Percentiles rank a stretch among this genome's conserved stretches.
Evolutionary conservation across 2,113 vertebrate genomes (phyloP).

Genomic region (Triplophysa tibetana): DNA sequence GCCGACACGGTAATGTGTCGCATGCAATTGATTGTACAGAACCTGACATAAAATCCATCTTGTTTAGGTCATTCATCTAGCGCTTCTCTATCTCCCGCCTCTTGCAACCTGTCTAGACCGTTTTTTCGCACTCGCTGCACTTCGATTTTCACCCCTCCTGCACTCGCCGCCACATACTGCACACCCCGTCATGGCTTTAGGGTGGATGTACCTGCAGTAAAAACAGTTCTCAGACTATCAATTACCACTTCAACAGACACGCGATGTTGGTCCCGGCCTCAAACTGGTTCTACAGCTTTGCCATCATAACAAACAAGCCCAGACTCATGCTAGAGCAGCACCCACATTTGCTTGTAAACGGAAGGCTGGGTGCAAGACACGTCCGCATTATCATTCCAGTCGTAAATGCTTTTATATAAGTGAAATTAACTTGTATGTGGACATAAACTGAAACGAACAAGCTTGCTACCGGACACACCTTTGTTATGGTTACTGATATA

Average conservation of each 20-base stretch:
- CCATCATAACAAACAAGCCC: conserved; percentile 57
- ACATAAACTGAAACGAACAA: not conserved
- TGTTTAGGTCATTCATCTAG: conserved; percentile 55
- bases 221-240: conserved; percentile 76
- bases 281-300: conserved; percentile 56
- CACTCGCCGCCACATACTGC: not conserved
- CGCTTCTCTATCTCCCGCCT: conserved; percentile 56
- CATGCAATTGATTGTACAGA: conserved; percentile 19
- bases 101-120: conserved; percentile 20
- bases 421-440: not conserved
- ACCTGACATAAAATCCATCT: conserved; percentile 42
- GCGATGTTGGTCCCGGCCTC: conserved; percentile 48
- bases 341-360: conserved; percentile 16
- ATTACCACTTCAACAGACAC: conserved; percentile 71
- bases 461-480: not conserved
- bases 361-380: not conserved
- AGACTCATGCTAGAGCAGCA: conserved; percentile 30
- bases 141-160: conserved; percentile 25
- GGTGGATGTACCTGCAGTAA: conserved; percentile 75
- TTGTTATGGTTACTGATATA: not conserved
- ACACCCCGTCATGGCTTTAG: conserved; percentile 49
- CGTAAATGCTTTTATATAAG: not conserved
- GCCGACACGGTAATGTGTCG: conserved; percentile 4
- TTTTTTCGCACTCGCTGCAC: not conserved
- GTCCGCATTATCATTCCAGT: not conserved